Evolutionary conservation across 2,113 vertebrate species (phyloP), one percentile per base, ranked within the genome.

Genomic region (Carollia perspicillata): DNA sequence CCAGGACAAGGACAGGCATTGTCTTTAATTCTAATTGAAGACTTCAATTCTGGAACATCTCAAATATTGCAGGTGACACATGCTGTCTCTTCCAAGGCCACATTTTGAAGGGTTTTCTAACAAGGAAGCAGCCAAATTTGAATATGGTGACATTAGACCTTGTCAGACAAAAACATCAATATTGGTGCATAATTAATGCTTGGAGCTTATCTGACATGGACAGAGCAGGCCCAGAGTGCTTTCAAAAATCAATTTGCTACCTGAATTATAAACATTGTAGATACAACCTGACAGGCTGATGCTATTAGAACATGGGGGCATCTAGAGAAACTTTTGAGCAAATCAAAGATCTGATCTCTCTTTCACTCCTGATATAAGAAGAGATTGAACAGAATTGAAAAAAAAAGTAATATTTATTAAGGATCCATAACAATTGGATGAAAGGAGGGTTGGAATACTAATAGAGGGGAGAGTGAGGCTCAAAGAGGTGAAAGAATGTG

Each of bases 101-200:
- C 95, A 86, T 96, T 97, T 97, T 20, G n/a, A 98, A 98, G 63
- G 88, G 13, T 95, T 98, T 98, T 98, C 96, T 98, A 98, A 98
- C 95, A 98, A 98, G 97, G 91, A 97, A 98, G 96, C 74, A 97
- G 95, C 90, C 93, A 95, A 95, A 98, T 98, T 98, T 98, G 97
- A 98, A 97, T 98, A 97, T 94, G 97, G 97, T 97, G 98, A 97
- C 98, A 98, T 97, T 97, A 98, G 98, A 98, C 97, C 98, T 98
- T 98, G 97, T 98, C 98, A 98, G 98, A 98, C 97, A 97, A 98
- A 98, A 98, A 95, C 97, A 97, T 98, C 98, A 95, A 98, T 98
- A 98, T 97, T 93, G 63, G 98, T 97, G 98, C 98, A 98, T 98
- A 98, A 98, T 98, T 98, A 98, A 98, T 98, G 98, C 92, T 97